Percentiles rank a stretch among this genome's conserved stretches.
Evolutionary conservation across 2,888 invertebrate genomes (phyloP).

Genomic region (Mesorhabditis sp.): DNA sequence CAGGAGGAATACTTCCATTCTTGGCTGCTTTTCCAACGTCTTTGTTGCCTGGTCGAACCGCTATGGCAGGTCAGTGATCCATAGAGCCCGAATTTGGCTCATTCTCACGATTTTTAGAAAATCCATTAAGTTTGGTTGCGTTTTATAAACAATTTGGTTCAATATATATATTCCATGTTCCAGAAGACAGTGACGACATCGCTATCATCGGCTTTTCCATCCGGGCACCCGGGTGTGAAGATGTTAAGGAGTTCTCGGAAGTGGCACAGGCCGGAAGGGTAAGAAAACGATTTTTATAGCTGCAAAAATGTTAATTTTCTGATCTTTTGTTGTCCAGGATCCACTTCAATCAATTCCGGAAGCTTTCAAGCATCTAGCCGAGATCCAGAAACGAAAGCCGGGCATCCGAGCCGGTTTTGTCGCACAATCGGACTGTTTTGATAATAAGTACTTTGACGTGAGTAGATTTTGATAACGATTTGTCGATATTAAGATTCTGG

Average conservation of each 20-base stretch:
- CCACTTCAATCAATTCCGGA: neutral
- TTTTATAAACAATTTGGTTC: too few relatives aligned
- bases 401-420: slow-evolving; percentile 30
- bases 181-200: neutral
- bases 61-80: too few relatives aligned
- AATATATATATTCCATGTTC: neutral
- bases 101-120: too few relatives aligned
- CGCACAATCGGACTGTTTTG: slow-evolving; percentile 30
- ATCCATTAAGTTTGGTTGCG: too few relatives aligned
- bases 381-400: slow-evolving; percentile 28
- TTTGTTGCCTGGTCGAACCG: too few relatives aligned
- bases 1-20: too few relatives aligned
- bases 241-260: slow-evolving; percentile 1
- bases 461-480: neutral
- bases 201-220: neutral
- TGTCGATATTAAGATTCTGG: too few relatives aligned
- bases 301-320: neutral
- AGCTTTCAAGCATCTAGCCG: slow-evolving; percentile 10
- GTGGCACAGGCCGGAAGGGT: neutral
- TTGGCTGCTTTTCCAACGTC: too few relatives aligned
- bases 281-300: neutral
- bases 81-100: too few relatives aligned
- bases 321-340: neutral
- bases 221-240: slow-evolving; percentile 3
- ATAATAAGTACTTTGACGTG: slow-evolving; percentile 37